Evolutionary conservation across 2,113 vertebrate species (phyloP).

Genomic region (Phylloscopus trochilus): DNA sequence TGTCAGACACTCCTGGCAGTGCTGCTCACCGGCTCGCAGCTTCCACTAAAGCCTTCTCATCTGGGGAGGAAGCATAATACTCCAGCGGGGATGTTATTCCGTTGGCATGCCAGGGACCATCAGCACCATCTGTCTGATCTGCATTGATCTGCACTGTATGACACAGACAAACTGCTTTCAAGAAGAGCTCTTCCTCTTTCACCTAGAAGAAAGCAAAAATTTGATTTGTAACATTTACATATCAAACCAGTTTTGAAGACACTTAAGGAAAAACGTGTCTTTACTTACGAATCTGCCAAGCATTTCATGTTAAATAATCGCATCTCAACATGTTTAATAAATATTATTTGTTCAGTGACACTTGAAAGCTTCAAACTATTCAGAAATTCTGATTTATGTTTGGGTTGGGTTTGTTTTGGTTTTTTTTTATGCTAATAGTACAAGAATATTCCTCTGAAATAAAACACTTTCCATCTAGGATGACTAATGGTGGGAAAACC

Average conservation of each 20-base stretch:
- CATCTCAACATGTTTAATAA: neutral
- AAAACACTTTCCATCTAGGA: neutral
- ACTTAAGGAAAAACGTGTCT: neutral
- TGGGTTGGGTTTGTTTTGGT: neutral
- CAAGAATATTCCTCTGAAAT: neutral
- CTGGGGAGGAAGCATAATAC: conserved; percentile 96
- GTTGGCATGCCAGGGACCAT: conserved; percentile 80
- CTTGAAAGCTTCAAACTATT: neutral
- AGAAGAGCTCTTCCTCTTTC: conserved; percentile 87
- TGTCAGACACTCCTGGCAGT: neutral
- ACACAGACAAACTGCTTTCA: conserved; percentile 94
- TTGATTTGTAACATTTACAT: neutral
- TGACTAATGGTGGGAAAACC: rapidly evolving
- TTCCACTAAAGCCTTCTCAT: conserved; percentile 97
- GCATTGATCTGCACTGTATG: conserved; percentile 96
- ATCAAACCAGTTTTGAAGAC: neutral
- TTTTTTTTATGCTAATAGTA: neutral
- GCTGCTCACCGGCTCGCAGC: conserved; percentile 86
- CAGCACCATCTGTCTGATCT: conserved; percentile 81
- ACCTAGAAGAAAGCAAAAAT: conserved; percentile 68
- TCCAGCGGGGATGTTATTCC: conserved; percentile 82
- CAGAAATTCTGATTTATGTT: neutral
- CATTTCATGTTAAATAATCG: neutral
- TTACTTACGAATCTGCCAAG: neutral
- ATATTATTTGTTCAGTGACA: neutral